Base-by-base conservation (phyloP, 2,797 vertebrate species). In the Salarias fasciatus region DNA sequence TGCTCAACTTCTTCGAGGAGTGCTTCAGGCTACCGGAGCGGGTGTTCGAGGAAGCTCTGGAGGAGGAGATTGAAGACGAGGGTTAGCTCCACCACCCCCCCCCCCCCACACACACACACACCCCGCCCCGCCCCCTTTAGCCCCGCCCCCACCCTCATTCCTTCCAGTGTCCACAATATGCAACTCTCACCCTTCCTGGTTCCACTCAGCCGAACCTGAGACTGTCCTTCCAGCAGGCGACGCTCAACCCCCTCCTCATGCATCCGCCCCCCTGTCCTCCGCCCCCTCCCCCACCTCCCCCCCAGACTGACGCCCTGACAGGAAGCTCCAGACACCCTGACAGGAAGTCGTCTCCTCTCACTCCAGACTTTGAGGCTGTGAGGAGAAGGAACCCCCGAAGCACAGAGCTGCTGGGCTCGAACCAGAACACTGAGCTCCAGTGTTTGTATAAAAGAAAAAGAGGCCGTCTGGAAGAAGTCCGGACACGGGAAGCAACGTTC, bases 11-110 rank as follows among this genome's bases (percentile, higher is more conserved):
- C 92, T 98, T 98, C 1, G 95, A 92, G 80, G 94, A 96, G 0
- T 99, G 98, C 84, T 99, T 99, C 92, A 88, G 94, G 85, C 89
- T 95, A 77, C 95, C 95, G 11, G 97, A 99, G 59, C 91, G 86
- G 60, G 72, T 92, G 28, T 94, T 93, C 0, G 80, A 95, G 40
- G 93, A 93, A 77, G 83, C 84, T 1, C 87, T 94, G 45, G 95
- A 95, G 76, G 97, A 95, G 72, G 97, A 98, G 68, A 83, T 72
- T 4, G 97, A 99, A 11, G 92, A 93, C 1, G 95, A 98, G 36
- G 96, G 96, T 92, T 98, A 95, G 83, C 59, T 40, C 0, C 24
- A 29, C 53, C 61, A 49, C 53, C 81, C 83, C 74, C 8, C 14
- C 42, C 58, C 54, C 76, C 18, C 18, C 3, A 2, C 18, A 3